phyloP scores from a whole-genome alignment of 2,113 vertebrate species.

The Calyptomena viridis region DNA sequence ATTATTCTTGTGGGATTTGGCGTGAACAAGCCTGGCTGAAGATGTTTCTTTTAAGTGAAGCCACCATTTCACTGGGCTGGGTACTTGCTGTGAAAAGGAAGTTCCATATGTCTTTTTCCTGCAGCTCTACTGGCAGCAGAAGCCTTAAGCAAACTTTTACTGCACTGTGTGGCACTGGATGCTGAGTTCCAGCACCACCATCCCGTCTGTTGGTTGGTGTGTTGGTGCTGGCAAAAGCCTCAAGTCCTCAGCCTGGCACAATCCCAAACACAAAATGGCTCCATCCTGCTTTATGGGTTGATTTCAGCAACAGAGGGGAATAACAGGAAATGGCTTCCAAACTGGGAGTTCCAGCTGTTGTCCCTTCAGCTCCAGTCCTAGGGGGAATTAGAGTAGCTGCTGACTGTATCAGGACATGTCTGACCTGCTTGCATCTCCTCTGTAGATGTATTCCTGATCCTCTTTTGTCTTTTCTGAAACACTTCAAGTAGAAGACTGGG shows the following conservation, averaged over 20 bases:
- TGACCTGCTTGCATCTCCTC: not conserved
- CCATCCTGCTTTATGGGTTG: not conserved
- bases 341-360: not conserved
- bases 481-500: not conserved
- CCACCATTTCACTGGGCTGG: not conserved
- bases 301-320: not conserved
- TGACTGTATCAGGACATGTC: accelerated
- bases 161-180: not conserved
- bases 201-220: not conserved
- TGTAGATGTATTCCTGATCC: not conserved
- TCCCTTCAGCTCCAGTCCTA: not conserved
- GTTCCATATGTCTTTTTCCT: not conserved
- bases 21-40: not conserved
- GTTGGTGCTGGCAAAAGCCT: not conserved
- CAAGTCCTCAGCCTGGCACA: not conserved
- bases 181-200: not conserved
- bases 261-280: not conserved
- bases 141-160: not conserved
- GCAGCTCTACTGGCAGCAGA: not conserved
- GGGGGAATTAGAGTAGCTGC: not conserved
- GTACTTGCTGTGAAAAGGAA: not conserved
- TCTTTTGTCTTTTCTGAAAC: not conserved
- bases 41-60: not conserved
- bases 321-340: not conserved
- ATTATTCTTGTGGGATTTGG: not conserved